Evolutionary conservation across 2,797 vertebrate species (phyloP), one percentile per base, ranked within the genome.

Genomic region (Acomys russatus): DNA sequence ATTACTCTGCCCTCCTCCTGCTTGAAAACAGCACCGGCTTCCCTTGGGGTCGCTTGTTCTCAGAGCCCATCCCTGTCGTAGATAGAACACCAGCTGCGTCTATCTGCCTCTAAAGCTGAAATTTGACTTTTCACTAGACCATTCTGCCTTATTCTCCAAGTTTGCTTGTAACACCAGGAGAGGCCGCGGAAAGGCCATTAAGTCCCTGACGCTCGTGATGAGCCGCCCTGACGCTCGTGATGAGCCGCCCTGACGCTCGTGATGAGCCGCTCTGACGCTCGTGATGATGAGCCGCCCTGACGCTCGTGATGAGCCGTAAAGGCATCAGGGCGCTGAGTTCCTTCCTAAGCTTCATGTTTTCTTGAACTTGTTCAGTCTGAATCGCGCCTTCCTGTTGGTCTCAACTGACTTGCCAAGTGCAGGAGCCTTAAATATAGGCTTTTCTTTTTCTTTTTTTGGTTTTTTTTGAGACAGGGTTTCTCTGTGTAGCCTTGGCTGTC

Each of bases 81-180:
- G 44, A 77, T 22, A 28, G 49, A 88, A 76, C 80, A 82, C 30
- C 90, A 78, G 49, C 44, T 18, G 2, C 74, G 54, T 9, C 3
- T 22, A 6, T 95, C 35, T 83, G 12, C 56, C 90, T 95, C 92
- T 95, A 66, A 77, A 90, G 61, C 9, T 92, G 84, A 70, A 92
- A 90, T 56, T 86, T 91, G 35, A 73, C 71, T 63, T 87, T 88
- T 73, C 30, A 5, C 64, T 80, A 66, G 23, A 63, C 92, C 85
- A 95, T 80, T 15, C 17, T 73, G 70, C 86, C 76, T 95, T 71
- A 28, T 76, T 86, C 76, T 88, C 73, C 61, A 61, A 77, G n/a
- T 90, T 9, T 79, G 84, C 64, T 77, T 91, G 44, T 79, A 30
- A 68, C 25, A 54, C 59, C 44, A 77, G 22, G 63, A 90, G 64